Evolutionary conservation across 2,888 invertebrate species (phyloP).

Genomic region (Anticlea derivata): DNA sequence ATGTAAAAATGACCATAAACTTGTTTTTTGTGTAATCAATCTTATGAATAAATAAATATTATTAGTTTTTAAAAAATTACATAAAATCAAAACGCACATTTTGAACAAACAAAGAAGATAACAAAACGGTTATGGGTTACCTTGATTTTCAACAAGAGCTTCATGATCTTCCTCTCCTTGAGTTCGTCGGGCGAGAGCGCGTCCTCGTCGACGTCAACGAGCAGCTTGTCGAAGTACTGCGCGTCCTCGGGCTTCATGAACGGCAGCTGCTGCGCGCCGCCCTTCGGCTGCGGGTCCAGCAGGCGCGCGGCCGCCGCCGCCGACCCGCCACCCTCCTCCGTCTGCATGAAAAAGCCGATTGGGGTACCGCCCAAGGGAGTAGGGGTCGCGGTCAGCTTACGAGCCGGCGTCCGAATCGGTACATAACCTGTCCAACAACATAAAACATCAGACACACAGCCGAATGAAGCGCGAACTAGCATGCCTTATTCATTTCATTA

Average conservation of each 20-base stretch:
- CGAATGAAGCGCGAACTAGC: constrained; percentile 39
- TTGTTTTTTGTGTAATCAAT: too few species aligned
- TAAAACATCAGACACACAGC: constrained; percentile 37
- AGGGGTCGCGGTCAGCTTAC: constrained; percentile 98
- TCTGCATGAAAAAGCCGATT: constrained; percentile 97
- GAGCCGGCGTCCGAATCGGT: constrained; percentile 98
- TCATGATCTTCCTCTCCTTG: constrained; percentile 99
- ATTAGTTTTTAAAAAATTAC: too few species aligned
- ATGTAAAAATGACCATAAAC: too few species aligned
- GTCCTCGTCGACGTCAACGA: constrained; percentile 99
- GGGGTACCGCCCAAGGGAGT: constrained; percentile 97
- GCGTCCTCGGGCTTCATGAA: constrained; percentile 99
- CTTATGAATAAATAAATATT: too few species aligned
- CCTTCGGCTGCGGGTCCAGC: constrained; percentile 98
- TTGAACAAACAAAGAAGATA: too few species aligned
- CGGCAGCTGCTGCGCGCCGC: constrained; percentile 91
- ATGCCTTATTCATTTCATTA: constrained; percentile 38
- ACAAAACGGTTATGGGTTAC: constrained; percentile 40
- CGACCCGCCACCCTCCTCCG: constrained; percentile 92
- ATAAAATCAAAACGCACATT: too few species aligned
- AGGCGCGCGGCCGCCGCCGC: constrained; percentile 90
- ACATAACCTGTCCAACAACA: constrained; percentile 89
- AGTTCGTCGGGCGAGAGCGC: constrained; percentile 97
- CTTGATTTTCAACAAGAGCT: constrained; percentile 97
- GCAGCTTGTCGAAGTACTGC: constrained; percentile 99